Evolutionary conservation across 2,888 invertebrate species (phyloP).

Genomic region (Phytoseiulus persimilis): DNA sequence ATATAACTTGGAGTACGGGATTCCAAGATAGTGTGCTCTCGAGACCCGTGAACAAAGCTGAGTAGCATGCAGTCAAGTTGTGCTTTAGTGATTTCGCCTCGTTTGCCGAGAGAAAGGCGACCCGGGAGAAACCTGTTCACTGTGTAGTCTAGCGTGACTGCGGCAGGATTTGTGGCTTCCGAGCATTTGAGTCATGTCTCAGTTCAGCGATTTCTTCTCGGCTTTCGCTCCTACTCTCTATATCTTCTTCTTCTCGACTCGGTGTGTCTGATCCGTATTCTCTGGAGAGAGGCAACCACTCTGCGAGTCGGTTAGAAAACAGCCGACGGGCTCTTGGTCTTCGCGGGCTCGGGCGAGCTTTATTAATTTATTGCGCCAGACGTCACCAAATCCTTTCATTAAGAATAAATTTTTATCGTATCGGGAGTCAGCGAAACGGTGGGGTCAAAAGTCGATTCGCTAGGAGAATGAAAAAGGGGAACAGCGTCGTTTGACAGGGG

Average conservation of each 20-base stretch:
- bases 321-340: background rate
- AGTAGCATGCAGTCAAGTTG: background rate
- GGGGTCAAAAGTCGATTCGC: background rate
- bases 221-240: background rate
- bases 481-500: background rate
- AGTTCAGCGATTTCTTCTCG: constrained; percentile 19
- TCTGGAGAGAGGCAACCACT: background rate
- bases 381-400: background rate
- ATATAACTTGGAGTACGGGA: too few relatives aligned
- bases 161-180: background rate
- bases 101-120: background rate
- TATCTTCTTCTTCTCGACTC: background rate
- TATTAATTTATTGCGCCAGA: background rate
- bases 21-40: too few relatives aligned
- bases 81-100: background rate
- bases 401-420: background rate
- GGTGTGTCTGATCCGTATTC: background rate
- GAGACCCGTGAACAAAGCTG: background rate
- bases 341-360: background rate
- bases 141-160: background rate
- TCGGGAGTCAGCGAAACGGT: background rate
- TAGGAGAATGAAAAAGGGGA: background rate
- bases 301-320: background rate
- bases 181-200: constrained; percentile 16
- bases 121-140: background rate